Conservation (phyloP, 2,797 vertebrate genomes). For the Adrianichthys oophorus region DNA sequence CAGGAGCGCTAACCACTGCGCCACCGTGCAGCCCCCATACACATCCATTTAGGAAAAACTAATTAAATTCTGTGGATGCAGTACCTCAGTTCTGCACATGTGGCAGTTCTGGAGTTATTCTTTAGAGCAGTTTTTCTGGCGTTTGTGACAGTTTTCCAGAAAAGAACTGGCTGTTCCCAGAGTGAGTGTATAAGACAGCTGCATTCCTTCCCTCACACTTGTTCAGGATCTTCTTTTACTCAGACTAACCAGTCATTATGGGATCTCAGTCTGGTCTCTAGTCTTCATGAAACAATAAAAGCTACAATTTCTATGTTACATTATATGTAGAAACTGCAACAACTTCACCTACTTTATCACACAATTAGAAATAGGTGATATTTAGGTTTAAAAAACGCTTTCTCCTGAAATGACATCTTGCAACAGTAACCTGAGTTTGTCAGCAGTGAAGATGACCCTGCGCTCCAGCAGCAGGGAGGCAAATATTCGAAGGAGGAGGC, state of each 20-base stretch:
- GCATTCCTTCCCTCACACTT: conserved; percentile 72
- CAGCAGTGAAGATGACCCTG: conserved; percentile 94
- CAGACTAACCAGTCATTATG: conserved; percentile 12
- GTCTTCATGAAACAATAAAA: too few species aligned
- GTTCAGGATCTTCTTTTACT: conserved; percentile 37
- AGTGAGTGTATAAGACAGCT: conserved; percentile 72
- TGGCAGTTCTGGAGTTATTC: conserved; percentile 35
- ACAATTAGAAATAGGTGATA: neutral
- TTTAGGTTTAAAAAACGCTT: neutral
- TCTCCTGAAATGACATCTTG: neutral
- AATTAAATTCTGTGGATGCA: conserved; percentile 14
- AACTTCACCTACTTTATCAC: neutral
- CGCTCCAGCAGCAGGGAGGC: conserved; percentile 94
- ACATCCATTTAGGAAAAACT: too few species aligned
- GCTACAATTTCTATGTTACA: too few species aligned
- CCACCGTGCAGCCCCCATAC: too few species aligned
- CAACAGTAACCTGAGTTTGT: conserved; percentile 90
- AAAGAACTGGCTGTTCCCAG: conserved; percentile 67
- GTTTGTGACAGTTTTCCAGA: conserved; percentile 67
- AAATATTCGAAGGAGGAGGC: conserved; percentile 93
- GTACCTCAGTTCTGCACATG: conserved; percentile 41
- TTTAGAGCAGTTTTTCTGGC: conserved; percentile 54
- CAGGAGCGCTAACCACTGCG: too few species aligned
- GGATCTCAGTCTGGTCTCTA: too few species aligned
- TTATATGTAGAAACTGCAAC: too few species aligned